phyloP scores from a whole-genome alignment of 2,797 vertebrate species.

The Mallotus villosus region DNA sequence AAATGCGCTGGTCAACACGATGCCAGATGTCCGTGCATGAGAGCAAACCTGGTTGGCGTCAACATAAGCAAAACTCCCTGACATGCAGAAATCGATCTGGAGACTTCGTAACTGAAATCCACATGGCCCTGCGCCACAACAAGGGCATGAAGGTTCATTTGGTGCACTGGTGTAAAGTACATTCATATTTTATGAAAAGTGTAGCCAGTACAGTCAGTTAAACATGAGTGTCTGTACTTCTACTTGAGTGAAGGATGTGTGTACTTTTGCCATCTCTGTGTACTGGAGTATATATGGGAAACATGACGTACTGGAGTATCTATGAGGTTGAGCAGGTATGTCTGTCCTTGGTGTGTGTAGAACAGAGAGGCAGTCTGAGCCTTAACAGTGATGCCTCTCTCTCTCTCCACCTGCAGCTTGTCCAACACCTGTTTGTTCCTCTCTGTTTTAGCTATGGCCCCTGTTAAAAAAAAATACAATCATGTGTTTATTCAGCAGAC shows the following conservation, averaged over 20 bases:
- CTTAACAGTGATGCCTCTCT: slow-evolving; percentile 97
- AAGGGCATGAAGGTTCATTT: background rate
- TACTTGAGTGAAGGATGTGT: background rate
- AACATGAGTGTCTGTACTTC: background rate
- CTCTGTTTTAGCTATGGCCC: slow-evolving; percentile 55
- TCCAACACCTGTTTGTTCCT: slow-evolving; percentile 95
- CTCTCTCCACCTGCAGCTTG: slow-evolving; percentile 95
- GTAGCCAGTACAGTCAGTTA: no score
- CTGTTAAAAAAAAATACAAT: background rate
- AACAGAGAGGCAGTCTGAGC: slow-evolving; percentile 94
- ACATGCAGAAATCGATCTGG: slow-evolving; percentile 92
- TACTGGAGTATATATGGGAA: background rate
- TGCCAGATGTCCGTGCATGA: background rate
- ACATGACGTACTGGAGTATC: slow-evolving; percentile 88
- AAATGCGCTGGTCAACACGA: background rate
- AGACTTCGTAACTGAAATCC: slow-evolving; percentile 98
- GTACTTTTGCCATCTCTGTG: background rate
- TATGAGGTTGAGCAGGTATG: slow-evolving; percentile 95
- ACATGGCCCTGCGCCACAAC: slow-evolving; percentile 86
- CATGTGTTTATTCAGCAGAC: background rate
- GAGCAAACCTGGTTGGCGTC: slow-evolving; percentile 94
- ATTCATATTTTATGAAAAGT: background rate
- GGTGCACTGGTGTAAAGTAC: no score
- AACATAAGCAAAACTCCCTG: slow-evolving; percentile 95
- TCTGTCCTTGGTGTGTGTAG: slow-evolving; percentile 78